phyloP scores from a whole-genome alignment of 2,113 vertebrate genomes.

The Condylura cristata region DNA sequence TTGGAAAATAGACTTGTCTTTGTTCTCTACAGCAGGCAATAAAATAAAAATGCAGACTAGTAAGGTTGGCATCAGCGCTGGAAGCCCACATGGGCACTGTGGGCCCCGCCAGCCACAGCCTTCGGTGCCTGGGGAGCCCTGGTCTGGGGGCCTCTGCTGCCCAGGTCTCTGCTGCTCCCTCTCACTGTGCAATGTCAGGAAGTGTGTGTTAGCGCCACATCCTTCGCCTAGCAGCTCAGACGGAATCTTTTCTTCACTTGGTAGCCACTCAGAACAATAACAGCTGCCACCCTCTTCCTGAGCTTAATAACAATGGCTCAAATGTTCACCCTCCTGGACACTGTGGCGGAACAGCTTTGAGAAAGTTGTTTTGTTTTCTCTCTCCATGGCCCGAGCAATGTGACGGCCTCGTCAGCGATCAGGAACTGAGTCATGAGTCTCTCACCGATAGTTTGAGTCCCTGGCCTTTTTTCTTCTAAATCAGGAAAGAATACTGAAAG shows the following conservation, averaged over 20 bases:
- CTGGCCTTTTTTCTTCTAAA: neutral
- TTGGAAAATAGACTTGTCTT: neutral
- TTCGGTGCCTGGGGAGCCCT: accelerated
- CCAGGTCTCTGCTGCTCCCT: neutral
- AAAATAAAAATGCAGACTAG: neutral
- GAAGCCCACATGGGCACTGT: too few species aligned
- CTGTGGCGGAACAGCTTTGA: neutral
- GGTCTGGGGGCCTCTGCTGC: accelerated
- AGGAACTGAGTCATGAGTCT: neutral
- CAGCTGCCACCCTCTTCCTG: conserved; percentile 73
- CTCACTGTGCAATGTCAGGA: conserved; percentile 57
- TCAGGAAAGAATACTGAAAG: neutral
- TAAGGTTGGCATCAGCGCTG: neutral
- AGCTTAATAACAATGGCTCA: conserved; percentile 41
- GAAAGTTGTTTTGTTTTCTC: conserved; percentile 1
- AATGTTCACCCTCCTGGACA: neutral
- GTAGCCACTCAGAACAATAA: conserved; percentile 49
- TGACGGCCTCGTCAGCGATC: neutral
- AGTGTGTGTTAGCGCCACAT: conserved; percentile 61
- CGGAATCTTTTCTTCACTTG: conserved; percentile 18
- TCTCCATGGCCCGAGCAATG: neutral
- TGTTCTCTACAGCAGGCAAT: neutral
- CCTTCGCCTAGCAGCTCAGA: conserved; percentile 6
- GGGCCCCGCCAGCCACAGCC: accelerated
- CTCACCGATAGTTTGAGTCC: accelerated